phyloP scores from a whole-genome alignment of 2,888 invertebrate genomes.

The Alitta virens region DNA sequence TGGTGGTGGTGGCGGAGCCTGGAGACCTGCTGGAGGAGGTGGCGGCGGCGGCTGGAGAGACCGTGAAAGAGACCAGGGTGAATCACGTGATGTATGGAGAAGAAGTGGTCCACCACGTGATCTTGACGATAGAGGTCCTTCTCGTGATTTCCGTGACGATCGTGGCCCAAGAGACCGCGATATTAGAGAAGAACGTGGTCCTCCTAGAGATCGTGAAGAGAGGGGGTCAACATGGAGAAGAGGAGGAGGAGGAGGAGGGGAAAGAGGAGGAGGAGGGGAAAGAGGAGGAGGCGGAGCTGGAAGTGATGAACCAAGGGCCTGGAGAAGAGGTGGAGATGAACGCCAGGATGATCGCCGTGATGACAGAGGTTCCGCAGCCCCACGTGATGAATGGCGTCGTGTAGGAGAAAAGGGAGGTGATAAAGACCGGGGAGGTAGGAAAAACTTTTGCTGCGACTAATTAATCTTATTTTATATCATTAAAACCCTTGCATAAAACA shows the following conservation, averaged over 20 bases:
- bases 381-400: constrained; percentile 15
- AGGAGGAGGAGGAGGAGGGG: constrained; percentile 13
- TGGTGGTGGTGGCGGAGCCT: constrained; percentile 21
- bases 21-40: constrained; percentile 9
- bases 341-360: background rate
- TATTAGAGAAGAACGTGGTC: background rate
- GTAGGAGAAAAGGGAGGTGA: background rate
- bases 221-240: constrained; percentile 17
- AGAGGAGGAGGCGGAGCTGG: constrained; percentile 24
- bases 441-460: too few species aligned
- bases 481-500: too few species aligned
- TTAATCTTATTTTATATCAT: too few species aligned
- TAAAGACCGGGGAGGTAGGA: too few species aligned
- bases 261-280: constrained; percentile 1
- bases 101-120: constrained; percentile 9
- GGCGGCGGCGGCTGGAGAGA: constrained; percentile 5
- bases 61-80: constrained; percentile 2
- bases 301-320: constrained; percentile 22
- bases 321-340: constrained; percentile 8
- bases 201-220: constrained; percentile 15
- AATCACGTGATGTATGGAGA: background rate
- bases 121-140: constrained; percentile 14
- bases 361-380: background rate
- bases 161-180: background rate
- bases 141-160: constrained; percentile 9